Percentiles rank a stretch among this genome's conserved stretches.
Conservation (phyloP, 2,113 vertebrate species). For the Crotophaga sulcirostris region DNA sequence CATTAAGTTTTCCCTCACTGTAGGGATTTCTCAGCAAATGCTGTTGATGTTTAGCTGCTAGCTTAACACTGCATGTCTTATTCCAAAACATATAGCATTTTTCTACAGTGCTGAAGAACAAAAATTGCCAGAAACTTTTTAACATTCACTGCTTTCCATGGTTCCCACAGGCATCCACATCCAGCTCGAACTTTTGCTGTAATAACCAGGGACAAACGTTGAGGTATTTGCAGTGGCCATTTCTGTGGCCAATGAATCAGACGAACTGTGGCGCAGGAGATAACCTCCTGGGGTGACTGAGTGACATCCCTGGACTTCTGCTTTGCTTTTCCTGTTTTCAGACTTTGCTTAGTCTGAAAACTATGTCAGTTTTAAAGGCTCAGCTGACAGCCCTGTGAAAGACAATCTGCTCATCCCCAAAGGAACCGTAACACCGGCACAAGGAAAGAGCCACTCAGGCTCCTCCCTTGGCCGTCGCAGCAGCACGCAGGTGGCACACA, state of each 20-base stretch:
- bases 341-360: background rate
- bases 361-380: background rate
- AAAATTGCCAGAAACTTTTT: background rate
- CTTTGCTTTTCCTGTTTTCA: constrained; percentile 18
- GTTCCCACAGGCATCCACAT: background rate
- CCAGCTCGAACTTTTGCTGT: background rate
- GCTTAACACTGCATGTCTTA: background rate
- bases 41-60: background rate
- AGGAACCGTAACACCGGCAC: background rate
- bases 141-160: background rate
- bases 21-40: background rate
- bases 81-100: background rate
- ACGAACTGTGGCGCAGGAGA: background rate
- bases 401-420: background rate
- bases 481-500: background rate
- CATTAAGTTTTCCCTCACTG: background rate
- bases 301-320: background rate
- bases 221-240: background rate
- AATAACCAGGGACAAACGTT: background rate
- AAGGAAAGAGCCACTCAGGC: background rate
- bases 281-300: background rate
- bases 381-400: background rate
- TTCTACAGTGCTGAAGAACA: background rate
- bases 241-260: background rate
- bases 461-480: background rate